Percentiles rank a stretch among this genome's conserved stretches.
Conservation (phyloP, 2,797 vertebrate species). For the Pitangus sulphuratus region DNA sequence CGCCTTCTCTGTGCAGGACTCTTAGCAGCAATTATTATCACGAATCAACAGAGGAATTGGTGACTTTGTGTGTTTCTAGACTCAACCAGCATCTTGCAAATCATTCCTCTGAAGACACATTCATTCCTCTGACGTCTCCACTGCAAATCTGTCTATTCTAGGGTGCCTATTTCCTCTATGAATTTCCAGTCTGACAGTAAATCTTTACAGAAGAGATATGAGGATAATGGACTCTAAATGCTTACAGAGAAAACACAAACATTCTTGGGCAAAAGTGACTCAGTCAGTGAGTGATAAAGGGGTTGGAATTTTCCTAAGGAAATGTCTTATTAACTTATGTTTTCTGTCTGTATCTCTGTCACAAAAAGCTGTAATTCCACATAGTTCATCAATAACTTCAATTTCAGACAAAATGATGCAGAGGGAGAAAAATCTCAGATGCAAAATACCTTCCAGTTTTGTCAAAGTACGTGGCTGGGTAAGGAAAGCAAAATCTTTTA, state of each 20-base stretch:
- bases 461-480: not conserved
- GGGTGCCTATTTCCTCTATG: not conserved
- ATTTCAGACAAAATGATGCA: not conserved
- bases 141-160: not conserved
- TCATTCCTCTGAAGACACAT: not conserved
- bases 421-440: not conserved
- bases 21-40: not conserved
- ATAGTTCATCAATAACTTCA: not conserved
- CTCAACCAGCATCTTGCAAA: not conserved
- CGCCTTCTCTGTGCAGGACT: not conserved
- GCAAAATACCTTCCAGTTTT: not conserved
- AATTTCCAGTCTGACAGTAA: conserved; percentile 27
- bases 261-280: conserved; percentile 39
- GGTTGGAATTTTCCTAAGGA: conserved; percentile 60
- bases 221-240: conserved; percentile 1
- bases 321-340: conserved; percentile 19
- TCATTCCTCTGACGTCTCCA: not conserved
- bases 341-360: conserved; percentile 1
- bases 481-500: not conserved
- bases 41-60: not conserved
- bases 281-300: conserved; percentile 34
- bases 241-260: conserved; percentile 47
- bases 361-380: not conserved
- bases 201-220: conserved; percentile 24
- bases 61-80: not conserved